Evolutionary conservation across 92 coral and sea anemone species (phyloP).

Genomic region (Chrysogorgia sp.): DNA sequence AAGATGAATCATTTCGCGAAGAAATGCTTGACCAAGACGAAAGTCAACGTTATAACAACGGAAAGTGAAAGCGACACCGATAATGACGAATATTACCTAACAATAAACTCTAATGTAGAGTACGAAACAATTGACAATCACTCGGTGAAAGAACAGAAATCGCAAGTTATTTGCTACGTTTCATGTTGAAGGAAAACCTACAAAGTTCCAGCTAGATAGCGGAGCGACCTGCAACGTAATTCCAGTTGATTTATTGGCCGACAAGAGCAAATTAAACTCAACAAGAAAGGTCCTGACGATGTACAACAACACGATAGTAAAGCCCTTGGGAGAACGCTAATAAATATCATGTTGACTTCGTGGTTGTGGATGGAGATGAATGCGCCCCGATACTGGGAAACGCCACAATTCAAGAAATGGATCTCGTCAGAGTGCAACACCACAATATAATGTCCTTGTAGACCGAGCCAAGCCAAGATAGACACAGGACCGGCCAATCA

Average conservation of each 20-base stretch:
- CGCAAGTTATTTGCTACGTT: slow-evolving; percentile 23
- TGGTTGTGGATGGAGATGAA: slow-evolving; percentile 3
- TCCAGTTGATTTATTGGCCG: not conserved
- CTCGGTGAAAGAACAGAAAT: not conserved
- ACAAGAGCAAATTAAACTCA: not conserved
- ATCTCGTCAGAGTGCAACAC: slow-evolving; percentile 5
- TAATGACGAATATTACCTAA: slow-evolving; percentile 41
- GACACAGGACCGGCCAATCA: not conserved
- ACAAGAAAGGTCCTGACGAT: slow-evolving; percentile 18
- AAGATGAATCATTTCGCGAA: slow-evolving; percentile 17
- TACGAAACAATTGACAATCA: slow-evolving; percentile 30
- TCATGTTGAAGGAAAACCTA: slow-evolving; percentile 25
- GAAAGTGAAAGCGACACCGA: slow-evolving; percentile 12
- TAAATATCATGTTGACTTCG: not conserved
- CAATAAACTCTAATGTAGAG: slow-evolving; percentile 26
- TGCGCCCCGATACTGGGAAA: slow-evolving; percentile 4
- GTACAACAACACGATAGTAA: not conserved
- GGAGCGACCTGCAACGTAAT: slow-evolving; percentile 37
- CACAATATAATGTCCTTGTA: not conserved
- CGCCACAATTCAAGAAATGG: slow-evolving; percentile 10
- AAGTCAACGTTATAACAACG: not conserved
- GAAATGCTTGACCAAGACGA: not conserved
- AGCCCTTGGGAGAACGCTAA: slow-evolving; percentile 7
- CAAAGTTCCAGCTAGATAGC: slow-evolving; percentile 36
- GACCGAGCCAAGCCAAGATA: not conserved